phyloP scores from a whole-genome alignment of 2,797 vertebrate genomes.

The Schizopygopsis pylzovi region DNA sequence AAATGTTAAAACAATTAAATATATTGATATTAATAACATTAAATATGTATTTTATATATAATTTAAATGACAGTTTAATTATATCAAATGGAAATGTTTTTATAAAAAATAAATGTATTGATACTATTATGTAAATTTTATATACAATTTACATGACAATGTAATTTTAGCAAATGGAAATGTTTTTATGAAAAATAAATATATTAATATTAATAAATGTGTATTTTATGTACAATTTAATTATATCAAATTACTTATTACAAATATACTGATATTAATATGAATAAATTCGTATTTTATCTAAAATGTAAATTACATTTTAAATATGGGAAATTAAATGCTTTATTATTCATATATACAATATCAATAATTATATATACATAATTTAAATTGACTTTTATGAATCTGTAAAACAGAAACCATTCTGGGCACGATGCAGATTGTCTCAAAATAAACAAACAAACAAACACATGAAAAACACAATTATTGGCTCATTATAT shows the following conservation, averaged over 20 bases:
- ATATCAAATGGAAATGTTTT: not conserved
- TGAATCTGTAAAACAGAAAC: not conserved
- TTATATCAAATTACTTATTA: no score
- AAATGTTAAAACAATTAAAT: not conserved
- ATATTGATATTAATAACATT: not conserved
- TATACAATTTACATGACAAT: not conserved
- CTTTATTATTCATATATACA: not conserved
- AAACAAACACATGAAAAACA: not conserved
- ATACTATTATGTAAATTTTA: not conserved
- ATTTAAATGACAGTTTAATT: not conserved
- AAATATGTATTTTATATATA: not conserved
- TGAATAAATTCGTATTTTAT: not conserved
- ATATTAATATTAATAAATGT: not conserved
- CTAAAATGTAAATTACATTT: not conserved
- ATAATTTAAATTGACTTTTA: not conserved
- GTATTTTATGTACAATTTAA: not conserved
- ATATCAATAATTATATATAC: not conserved
- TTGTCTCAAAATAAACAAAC: not conserved
- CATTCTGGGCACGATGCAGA: not conserved
- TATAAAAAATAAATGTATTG: not conserved
- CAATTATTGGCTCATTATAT: not conserved
- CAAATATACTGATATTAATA: not conserved
- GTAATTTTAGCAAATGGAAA: not conserved
- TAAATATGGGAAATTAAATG: not conserved
- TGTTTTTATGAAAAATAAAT: not conserved